Base-by-base conservation (phyloP, 2,888 invertebrate genomes). In the Caenorhabditis macrosperma region DNA sequence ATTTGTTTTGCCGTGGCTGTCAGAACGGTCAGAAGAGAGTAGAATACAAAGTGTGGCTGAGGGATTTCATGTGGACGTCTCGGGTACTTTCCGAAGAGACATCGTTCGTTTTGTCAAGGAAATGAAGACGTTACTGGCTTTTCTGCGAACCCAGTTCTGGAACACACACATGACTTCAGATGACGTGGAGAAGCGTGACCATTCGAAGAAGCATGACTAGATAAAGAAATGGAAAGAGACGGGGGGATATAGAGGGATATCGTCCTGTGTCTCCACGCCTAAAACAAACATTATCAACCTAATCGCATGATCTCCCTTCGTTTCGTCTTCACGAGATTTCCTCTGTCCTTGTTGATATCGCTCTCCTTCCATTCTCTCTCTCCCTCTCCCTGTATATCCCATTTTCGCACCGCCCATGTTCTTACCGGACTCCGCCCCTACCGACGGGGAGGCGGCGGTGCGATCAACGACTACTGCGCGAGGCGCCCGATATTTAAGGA, bases 281-380 rank as follows among this genome's bases (percentile, higher is more conserved):
- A 72, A 72, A 72, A 72, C 72, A 72, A 72, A 72, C 72, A 72
- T 61, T 63, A 72, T 72, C 72, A 72, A 72, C 72, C 61, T 72
- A 72, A 72, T 61, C 72, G 72, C 72, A 72, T 72, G 72, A 72
- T 72, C 72, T 28, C 12, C 35, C 15, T 20, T 12, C 20, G n/a
- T 20, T 20, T 22, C 20, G 12, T 35, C 35, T 35, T 61, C 71
- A 67, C 67, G 67, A 67, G 67, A 67, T 60, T 38, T 61, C 71
- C 44, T 44, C 61, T 60, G 28, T 60, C 41, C 44, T 41, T 41
- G 38, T 44, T 44, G 60, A 61, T 71, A 50, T 71, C 61, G 50
- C 57, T 59, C 44, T 24, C 50, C 22, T 28, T 50, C 68, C n/a
- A n/a, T n/a, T 41, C 41, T 52, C 60, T 59, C 22, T 17, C 17